Percentiles rank a stretch among this genome's conserved stretches.
These are phyloP conservation scores for Hassar affinis DNA, from an alignment of 2,113 vertebrate species.

Conservation along the genomic window DNA sequence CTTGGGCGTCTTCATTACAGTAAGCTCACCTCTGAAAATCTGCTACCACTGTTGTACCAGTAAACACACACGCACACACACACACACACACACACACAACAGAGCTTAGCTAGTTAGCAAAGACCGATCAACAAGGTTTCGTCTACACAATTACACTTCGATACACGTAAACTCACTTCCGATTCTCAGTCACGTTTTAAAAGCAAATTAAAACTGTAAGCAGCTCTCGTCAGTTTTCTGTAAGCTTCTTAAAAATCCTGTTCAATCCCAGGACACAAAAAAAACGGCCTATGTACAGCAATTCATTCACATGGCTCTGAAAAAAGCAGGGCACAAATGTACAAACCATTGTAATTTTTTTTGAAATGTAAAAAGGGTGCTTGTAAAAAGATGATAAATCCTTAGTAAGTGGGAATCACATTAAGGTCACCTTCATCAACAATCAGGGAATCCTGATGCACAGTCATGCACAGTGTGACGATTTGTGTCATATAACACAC, in stretches of 20 bases:
- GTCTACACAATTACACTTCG: slow-evolving; percentile 48
- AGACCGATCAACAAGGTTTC: slow-evolving; percentile 12
- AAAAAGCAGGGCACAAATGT: slow-evolving; percentile 59
- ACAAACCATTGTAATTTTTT: slow-evolving; percentile 42
- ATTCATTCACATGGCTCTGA: slow-evolving; percentile 52
- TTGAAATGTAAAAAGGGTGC: slow-evolving; percentile 23
- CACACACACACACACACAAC: slow-evolving; percentile 44
- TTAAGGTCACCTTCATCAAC: slow-evolving; percentile 35
- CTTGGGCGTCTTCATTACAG: slow-evolving; percentile 35
- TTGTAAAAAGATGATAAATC: slow-evolving; percentile 31
- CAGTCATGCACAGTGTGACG: slow-evolving; percentile 14
- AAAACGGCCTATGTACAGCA: slow-evolving; percentile 48
- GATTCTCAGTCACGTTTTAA: slow-evolving; percentile 8
- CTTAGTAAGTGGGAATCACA: slow-evolving; percentile 9
- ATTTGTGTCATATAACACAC: background rate
- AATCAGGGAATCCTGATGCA: background rate
- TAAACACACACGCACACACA: slow-evolving; percentile 45
- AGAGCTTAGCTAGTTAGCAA: slow-evolving; percentile 21
- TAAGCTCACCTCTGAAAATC: slow-evolving; percentile 23
- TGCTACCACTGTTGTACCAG: slow-evolving; percentile 43
- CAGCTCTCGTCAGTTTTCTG: slow-evolving; percentile 36
- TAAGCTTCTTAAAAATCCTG: slow-evolving; percentile 58
- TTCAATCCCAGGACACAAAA: slow-evolving; percentile 35
- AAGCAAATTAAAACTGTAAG: slow-evolving; percentile 42
- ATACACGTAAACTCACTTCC: slow-evolving; percentile 35